Percentiles rank a stretch among this genome's conserved stretches.
phyloP scores from a whole-genome alignment of 2,888 invertebrate genomes.

The Cabera pusaria region DNA sequence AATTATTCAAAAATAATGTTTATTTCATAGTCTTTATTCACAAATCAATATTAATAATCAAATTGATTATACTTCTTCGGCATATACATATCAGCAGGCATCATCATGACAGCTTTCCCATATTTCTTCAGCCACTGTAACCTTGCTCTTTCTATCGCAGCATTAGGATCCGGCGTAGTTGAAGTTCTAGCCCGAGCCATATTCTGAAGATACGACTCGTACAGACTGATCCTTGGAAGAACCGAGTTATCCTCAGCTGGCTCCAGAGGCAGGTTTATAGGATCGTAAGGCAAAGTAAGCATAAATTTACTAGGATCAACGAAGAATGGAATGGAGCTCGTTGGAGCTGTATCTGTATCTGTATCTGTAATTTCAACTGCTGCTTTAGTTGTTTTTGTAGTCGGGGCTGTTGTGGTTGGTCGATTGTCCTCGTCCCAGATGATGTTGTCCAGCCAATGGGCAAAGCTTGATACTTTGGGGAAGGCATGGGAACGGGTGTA shows the following conservation, averaged over 20 bases:
- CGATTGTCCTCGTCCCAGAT: conserved; percentile 70
- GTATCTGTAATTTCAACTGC: conserved; percentile 35
- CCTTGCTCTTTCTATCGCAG: conserved; percentile 34
- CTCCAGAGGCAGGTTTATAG: conserved; percentile 67
- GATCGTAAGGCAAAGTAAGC: conserved; percentile 66
- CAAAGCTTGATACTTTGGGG: conserved; percentile 62
- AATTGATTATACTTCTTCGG: conserved; percentile 48
- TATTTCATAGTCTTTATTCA: neutral
- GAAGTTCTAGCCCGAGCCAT: conserved; percentile 51
- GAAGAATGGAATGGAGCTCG: conserved; percentile 33
- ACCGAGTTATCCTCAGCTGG: conserved; percentile 70
- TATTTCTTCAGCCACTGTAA: conserved; percentile 46
- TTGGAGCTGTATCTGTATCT: no score
- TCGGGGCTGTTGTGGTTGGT: conserved; percentile 41
- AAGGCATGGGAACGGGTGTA: conserved; percentile 71
- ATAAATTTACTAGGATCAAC: conserved; percentile 56
- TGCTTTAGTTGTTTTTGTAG: conserved; percentile 31
- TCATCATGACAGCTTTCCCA: conserved; percentile 45
- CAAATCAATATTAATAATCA: conserved; percentile 38
- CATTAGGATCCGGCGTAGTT: conserved; percentile 44
- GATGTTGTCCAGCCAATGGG: conserved; percentile 63
- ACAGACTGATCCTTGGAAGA: conserved; percentile 68
- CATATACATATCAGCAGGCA: conserved; percentile 35
- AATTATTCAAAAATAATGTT: no score
- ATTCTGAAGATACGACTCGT: conserved; percentile 69